phyloP scores from a whole-genome alignment of 2,797 vertebrate genomes.

The Fringilla coelebs region DNA sequence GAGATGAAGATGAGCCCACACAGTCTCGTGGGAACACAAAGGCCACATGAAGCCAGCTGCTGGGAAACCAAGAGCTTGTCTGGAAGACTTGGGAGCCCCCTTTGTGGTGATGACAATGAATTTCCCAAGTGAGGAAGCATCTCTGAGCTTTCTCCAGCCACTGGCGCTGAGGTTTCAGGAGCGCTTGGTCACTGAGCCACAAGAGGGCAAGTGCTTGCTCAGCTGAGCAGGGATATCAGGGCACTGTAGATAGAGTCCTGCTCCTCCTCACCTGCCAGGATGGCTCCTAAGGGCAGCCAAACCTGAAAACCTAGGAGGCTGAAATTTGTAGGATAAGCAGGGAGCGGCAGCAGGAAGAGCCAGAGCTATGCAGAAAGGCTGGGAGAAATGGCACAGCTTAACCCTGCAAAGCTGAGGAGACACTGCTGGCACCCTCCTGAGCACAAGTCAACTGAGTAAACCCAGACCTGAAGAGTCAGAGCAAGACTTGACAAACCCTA shows the following conservation, averaged over 20 bases:
- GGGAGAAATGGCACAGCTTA: not conserved
- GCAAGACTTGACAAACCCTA: not conserved
- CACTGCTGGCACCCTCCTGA: not conserved
- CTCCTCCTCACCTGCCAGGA: not conserved
- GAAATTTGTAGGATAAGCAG: not conserved
- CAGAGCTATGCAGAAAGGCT: not conserved
- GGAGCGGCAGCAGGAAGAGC: not conserved
- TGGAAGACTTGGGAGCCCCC: not conserved
- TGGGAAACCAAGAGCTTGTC: not conserved
- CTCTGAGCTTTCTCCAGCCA: not conserved
- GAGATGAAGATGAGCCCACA: slow-evolving; percentile 28
- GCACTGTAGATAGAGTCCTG: not conserved
- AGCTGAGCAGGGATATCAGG: not conserved
- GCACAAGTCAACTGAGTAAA: not conserved
- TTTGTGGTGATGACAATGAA: not conserved
- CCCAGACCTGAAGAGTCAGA: not conserved
- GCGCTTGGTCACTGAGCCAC: not conserved
- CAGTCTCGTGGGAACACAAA: not conserved
- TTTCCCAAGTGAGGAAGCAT: not conserved
- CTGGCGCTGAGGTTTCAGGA: not conserved
- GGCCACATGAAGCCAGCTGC: not conserved
- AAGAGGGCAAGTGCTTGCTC: not conserved
- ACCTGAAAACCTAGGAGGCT: not conserved
- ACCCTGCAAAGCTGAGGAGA: not conserved
- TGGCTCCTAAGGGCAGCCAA: not conserved